Evolutionary conservation across 2,888 invertebrate genomes (phyloP), one percentile per base, ranked within the genome.

Genomic region (Tinea pellionella): DNA sequence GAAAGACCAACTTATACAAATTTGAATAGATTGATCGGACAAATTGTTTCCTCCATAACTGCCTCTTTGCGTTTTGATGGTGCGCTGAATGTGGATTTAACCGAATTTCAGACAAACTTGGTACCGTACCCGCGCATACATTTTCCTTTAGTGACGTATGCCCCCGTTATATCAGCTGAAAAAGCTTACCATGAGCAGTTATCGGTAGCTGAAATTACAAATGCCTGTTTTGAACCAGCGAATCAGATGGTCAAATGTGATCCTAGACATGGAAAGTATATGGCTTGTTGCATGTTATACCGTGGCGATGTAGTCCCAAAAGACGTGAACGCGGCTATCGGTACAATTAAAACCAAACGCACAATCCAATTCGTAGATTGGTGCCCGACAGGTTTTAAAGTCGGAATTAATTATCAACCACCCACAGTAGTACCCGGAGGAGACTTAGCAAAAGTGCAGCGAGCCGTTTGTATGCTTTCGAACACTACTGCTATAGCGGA

Each of bases 401-500:
- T 92, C 63, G 95, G 94, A 64, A 94, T 95, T 80, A 97, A 97
- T 88, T 97, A 97, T 82, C 94, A 89, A 91, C 94, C 72, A 87
- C 94, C 78, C 88, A 95, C 95, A 1, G 96, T 95, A 12, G 96
- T 97, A 0, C 96, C 96, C 0, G 96, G 96, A 1, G 96, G 96
- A 1, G 96, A 97, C 74, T 80, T 96, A 70, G 96, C 97, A 61
- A 96, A 96, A 82, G 96, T 97, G 0, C 96, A 96, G 74, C 91
- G 97, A 47, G 97, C 97, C 13, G 97, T 98, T 1, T 98, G 98
- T 88, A 98, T 97, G 97, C 87, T 98, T 74, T 96, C 96, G 60
- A 98, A 98, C 92, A 98, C 97, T 56, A 98, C 97, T 0, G 96
- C 97, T 63, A 97, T 98, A 71, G 97, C 96, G n/a, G 97, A 98